These are phyloP conservation scores for Bagarius yarrelli DNA, from an alignment of 2,113 vertebrate genomes.

Conservation along the genomic window DNA sequence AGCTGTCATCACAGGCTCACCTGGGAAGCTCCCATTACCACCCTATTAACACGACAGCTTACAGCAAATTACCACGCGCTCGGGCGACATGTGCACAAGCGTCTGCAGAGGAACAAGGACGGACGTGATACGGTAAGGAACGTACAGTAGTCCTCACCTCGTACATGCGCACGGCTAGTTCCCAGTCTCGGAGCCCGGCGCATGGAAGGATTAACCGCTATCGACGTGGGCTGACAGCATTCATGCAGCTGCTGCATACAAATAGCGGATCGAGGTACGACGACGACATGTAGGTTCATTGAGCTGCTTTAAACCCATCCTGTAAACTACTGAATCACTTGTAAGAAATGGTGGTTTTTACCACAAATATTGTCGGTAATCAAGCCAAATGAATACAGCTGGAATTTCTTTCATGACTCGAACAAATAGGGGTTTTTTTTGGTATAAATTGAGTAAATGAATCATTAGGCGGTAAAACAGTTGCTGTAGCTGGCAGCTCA, in stretches of 20 bases:
- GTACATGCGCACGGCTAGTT: slow-evolving; percentile 47
- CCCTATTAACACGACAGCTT: slow-evolving; percentile 51
- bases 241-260: slow-evolving; percentile 40
- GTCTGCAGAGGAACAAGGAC: slow-evolving; percentile 28
- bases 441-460: not conserved
- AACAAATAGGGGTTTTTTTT: not conserved
- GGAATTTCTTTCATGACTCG: not conserved
- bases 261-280: not conserved
- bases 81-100: slow-evolving; percentile 33
- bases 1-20: slow-evolving; percentile 41
- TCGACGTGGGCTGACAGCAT: slow-evolving; percentile 52
- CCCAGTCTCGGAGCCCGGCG: slow-evolving; percentile 36
- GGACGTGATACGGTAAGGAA: slow-evolving; percentile 19
- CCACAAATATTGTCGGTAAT: not conserved
- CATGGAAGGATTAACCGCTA: slow-evolving; percentile 59
- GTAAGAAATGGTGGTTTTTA: too few relatives aligned
- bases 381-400: not conserved
- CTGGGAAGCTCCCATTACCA: slow-evolving; percentile 32
- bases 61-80: slow-evolving; percentile 50
- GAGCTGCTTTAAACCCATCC: slow-evolving; percentile 13
- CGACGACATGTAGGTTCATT: not conserved
- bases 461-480: slow-evolving; percentile 13
- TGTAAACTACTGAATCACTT: not conserved
- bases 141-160: slow-evolving; percentile 22
- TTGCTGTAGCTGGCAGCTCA: slow-evolving; percentile 23